Evolutionary conservation across 2,113 vertebrate genomes (phyloP), one percentile per base, ranked within the genome.

Genomic region (Ariopsis seemanni): DNA sequence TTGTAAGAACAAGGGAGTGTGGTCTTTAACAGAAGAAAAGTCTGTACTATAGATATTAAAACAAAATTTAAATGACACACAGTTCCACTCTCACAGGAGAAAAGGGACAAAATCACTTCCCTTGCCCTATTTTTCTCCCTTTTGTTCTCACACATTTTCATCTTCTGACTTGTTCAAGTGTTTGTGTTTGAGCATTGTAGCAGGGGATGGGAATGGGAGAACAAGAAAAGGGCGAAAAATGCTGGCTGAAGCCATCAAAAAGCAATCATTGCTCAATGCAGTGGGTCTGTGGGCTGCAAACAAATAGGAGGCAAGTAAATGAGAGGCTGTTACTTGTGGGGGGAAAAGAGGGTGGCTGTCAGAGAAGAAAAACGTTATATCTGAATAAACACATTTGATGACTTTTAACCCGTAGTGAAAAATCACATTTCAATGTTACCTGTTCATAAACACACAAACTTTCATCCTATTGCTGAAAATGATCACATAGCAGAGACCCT

Each of bases 241-340:
- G 79, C 30, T 82, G 30, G 90, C 78, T 92, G 75, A 91, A 88
- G 92, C 92, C 92, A 94, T 95, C 90, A 94, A 93, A 91, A 93
- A 93, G 92, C 93, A 95, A 94, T 94, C 93, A 94, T 27, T 53
- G 89, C 91, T 91, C 83, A 27, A 92, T 91, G 89, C 90, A 92
- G 89, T 83, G 52, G 88, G 88, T 90, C 91, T 92, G 86, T 82
- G 84, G 88, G 90, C 91, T 85, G 88, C 89, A 87, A 84, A 92
- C 85, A 93, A 94, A 91, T 83, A 77, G 89, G 62, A 89, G 85
- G 84, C 84, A 90, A 89, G 84, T 87, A 91, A 92, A 94, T 88
- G 85, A 88, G 87, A 92, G 89, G 84, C 87, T 91, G 84, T 69
- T 85, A 83, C 52, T 67, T 72, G 53, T 72, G 25, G 25, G n/a